Evolutionary conservation across 2,797 vertebrate genomes (phyloP).

Genomic region (Parauchenoglanis punctatus): DNA sequence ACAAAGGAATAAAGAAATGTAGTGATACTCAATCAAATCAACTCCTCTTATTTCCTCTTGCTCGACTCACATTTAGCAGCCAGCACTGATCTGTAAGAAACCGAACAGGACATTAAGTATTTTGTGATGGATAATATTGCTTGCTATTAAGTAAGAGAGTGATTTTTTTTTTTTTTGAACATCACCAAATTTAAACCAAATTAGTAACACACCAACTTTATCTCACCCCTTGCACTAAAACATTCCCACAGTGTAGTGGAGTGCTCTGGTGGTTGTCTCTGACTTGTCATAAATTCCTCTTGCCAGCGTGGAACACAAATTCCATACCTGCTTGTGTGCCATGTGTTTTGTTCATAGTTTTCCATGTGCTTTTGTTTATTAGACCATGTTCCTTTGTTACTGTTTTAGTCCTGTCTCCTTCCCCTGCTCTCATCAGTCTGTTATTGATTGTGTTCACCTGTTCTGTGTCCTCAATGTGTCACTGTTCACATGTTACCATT

Average conservation of each 20-base stretch:
- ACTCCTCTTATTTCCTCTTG: neutral
- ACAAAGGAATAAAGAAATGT: neutral
- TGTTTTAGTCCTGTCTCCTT: neutral
- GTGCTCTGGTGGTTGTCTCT: neutral
- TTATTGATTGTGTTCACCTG: neutral
- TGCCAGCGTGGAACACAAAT: neutral
- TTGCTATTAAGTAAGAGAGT: neutral
- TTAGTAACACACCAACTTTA: neutral
- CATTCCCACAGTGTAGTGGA: neutral
- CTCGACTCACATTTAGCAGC: neutral
- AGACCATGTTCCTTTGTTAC: neutral
- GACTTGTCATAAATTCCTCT: neutral
- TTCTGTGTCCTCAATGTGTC: no score
- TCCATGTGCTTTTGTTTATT: slow-evolving; percentile 5
- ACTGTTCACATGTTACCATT: neutral
- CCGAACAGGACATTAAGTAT: neutral
- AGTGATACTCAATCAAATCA: neutral
- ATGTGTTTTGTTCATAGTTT: neutral
- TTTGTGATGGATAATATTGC: neutral
- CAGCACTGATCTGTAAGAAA: neutral
- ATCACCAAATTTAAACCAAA: neutral
- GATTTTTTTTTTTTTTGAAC: neutral
- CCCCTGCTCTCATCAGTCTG: neutral
- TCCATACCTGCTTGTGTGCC: no score
- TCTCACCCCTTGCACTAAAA: neutral